Evolutionary conservation across 2,113 vertebrate species (phyloP).

Genomic region (Paracyprichromis sp.): DNA sequence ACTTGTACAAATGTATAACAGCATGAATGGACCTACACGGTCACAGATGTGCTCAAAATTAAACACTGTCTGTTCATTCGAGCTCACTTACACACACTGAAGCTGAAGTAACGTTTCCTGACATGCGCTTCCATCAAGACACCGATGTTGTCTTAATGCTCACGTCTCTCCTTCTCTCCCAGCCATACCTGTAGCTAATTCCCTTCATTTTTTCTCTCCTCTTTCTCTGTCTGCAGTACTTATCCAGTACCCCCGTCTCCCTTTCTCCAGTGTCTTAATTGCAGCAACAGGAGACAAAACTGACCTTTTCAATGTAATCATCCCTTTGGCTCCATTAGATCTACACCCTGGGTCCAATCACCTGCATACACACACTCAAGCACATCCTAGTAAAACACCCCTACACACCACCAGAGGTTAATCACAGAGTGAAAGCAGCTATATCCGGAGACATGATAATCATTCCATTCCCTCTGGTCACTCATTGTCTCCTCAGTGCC

Average conservation of each 20-base stretch:
- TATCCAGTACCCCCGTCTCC: background rate
- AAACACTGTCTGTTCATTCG: background rate
- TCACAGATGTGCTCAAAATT: background rate
- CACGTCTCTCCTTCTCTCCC: background rate
- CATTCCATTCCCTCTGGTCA: slow-evolving; percentile 26
- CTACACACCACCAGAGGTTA: slow-evolving; percentile 26
- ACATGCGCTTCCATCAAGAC: background rate
- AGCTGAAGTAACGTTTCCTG: background rate
- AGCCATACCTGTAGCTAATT: background rate
- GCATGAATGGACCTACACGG: background rate
- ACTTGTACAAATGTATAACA: background rate
- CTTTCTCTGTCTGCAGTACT: background rate
- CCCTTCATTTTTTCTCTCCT: background rate
- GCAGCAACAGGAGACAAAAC: slow-evolving; percentile 48
- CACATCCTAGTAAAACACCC: background rate
- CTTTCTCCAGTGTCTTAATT: slow-evolving; percentile 16
- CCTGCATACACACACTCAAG: background rate
- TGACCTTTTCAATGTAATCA: slow-evolving; percentile 59
- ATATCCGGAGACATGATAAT: slow-evolving; percentile 29
- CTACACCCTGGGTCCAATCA: slow-evolving; percentile 33
- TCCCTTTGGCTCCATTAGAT: slow-evolving; percentile 48
- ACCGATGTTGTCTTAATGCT: background rate
- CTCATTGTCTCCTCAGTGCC: background rate
- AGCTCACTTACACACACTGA: background rate
- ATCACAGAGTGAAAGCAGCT: slow-evolving; percentile 40